Evolutionary conservation across 2,888 invertebrate species (phyloP).

Genomic region (Diachrysia chrysitis): DNA sequence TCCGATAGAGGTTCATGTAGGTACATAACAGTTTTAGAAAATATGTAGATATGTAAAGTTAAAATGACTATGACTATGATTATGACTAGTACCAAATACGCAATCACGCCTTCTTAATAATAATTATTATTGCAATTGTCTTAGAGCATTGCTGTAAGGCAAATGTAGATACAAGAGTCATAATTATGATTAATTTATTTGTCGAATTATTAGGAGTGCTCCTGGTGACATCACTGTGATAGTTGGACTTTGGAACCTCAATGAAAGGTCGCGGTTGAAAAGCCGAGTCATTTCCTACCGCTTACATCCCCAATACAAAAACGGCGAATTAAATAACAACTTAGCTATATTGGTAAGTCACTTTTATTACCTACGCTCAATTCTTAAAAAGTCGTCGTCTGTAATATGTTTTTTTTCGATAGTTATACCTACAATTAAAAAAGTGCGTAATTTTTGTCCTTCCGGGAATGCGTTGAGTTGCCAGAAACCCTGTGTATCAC

Average conservation of each 20-base stretch:
- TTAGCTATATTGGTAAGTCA: slow-evolving; percentile 74
- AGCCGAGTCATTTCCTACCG: slow-evolving; percentile 70
- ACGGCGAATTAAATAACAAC: slow-evolving; percentile 71
- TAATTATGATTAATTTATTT: slow-evolving; percentile 6
- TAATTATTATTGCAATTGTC: no score
- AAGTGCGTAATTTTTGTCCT: no score
- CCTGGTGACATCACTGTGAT: slow-evolving; percentile 74
- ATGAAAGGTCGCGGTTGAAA: slow-evolving; percentile 66
- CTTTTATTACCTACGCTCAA: not conserved
- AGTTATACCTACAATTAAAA: not conserved
- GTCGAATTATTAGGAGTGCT: slow-evolving; percentile 60
- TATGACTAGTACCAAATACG: no score
- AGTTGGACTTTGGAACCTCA: slow-evolving; percentile 77
- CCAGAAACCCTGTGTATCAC: no score
- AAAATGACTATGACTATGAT: not conserved
- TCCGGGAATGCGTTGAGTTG: no score
- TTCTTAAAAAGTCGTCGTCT: no score
- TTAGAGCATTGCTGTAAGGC: no score
- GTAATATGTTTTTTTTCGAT: no score
- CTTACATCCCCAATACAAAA: slow-evolving; percentile 72
- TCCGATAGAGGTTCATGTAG: no score
- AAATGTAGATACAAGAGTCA: not conserved
- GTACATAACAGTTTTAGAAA: no score
- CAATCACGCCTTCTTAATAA: not conserved
- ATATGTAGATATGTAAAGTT: no score